A percentile compares a stretch with the other conserved stretches of the same genome.
These are phyloP conservation scores for Poeciliopsis paucimaculata DNA, from an alignment of 2,797 vertebrate genomes.

Conservation along the genomic window DNA sequence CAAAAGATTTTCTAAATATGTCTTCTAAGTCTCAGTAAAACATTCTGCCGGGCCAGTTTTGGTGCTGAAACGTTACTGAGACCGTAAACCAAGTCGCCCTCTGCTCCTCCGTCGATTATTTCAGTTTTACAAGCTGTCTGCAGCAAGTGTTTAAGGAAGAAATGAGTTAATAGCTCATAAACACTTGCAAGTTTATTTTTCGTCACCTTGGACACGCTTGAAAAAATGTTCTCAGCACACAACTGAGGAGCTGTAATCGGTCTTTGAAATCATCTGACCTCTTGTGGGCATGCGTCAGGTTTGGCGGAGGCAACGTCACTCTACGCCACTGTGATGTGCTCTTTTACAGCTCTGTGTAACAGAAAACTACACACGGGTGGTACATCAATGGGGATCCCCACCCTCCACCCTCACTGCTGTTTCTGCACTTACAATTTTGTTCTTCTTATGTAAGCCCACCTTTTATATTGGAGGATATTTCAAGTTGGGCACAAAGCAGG, in stretches of 20 bases:
- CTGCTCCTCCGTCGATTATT: background rate
- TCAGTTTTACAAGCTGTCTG: background rate
- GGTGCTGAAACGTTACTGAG: too few species aligned
- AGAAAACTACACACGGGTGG: conserved; percentile 1
- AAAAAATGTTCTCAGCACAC: background rate
- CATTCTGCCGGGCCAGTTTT: too few species aligned
- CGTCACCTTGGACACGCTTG: background rate
- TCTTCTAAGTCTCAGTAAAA: too few species aligned
- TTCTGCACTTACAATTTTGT: background rate
- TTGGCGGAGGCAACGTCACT: conserved; percentile 16
- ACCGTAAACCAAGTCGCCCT: background rate
- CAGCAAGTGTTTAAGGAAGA: background rate
- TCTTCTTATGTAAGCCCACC: background rate
- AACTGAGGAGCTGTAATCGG: conserved; percentile 14
- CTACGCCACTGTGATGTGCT: conserved; percentile 10
- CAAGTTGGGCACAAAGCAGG: background rate
- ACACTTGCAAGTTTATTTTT: background rate
- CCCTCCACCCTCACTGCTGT: background rate
- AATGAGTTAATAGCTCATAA: background rate
- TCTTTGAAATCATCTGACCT: conserved; percentile 20
- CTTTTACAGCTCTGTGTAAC: background rate
- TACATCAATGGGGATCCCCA: background rate
- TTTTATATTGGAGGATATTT: background rate
- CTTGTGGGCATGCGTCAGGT: background rate
- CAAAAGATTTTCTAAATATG: background rate